Evolutionary conservation across 2,888 invertebrate genomes (phyloP), one percentile per base, ranked within the genome.

Genomic region (Ormia ochracea): DNA sequence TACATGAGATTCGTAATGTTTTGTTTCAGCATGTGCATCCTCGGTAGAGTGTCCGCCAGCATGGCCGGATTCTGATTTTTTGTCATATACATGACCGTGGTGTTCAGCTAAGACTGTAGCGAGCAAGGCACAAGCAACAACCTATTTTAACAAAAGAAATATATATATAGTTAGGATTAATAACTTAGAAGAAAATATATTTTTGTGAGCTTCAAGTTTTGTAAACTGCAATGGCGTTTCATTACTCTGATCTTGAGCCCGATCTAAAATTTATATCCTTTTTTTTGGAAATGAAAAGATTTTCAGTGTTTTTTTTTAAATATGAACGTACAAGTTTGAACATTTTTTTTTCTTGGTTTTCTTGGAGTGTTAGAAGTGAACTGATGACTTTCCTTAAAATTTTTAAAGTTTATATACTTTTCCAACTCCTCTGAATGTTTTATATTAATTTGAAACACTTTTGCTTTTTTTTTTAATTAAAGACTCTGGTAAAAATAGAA

Each of bases 111-210:
- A 83, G 26, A 70, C 77, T 48, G 83, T 63, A 17, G 83, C 87
- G 72, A 82, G 74, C 43, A 87, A 52, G 56, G 86, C 85, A 66
- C 83, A 85, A 70, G 87, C 58, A 70, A 84, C 78, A 65, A 85
- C 56, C 85, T 85, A 63, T 21, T 36, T 5, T 19, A 3, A 3
- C n/a, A n/a, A n/a, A n/a, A n/a, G n/a, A n/a, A n/a, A n/a, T n/a
- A n/a, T n/a, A n/a, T n/a, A n/a, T n/a, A n/a, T n/a, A n/a, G n/a
- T n/a, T n/a, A n/a, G n/a, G n/a, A n/a, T n/a, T n/a, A n/a, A n/a
- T n/a, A n/a, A n/a, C n/a, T n/a, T n/a, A n/a, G n/a, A n/a, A n/a
- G n/a, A n/a, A n/a, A n/a, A n/a, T n/a, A n/a, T n/a, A n/a, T n/a
- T n/a, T n/a, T n/a, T n/a, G n/a, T n/a, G n/a, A n/a, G n/a, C n/a